Percentiles rank a stretch among this genome's conserved stretches.
phyloP scores from a whole-genome alignment of 2,888 invertebrate genomes.

The Cerastis leucographa region DNA sequence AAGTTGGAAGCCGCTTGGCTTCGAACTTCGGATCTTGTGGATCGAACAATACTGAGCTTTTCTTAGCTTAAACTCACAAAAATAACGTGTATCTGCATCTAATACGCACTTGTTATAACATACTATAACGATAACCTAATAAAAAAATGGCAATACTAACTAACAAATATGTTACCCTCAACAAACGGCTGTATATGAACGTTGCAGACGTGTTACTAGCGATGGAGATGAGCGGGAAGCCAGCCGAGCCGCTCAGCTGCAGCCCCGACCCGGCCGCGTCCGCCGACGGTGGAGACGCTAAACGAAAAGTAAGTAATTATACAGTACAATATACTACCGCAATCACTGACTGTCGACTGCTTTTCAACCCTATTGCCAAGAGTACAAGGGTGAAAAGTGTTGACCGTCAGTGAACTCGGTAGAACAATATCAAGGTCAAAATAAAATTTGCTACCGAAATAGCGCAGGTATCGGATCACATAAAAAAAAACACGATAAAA shows the following conservation, averaged over 20 bases:
- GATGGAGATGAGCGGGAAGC: constrained; percentile 80
- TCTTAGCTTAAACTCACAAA: not conserved
- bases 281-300: constrained; percentile 60
- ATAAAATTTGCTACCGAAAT: not conserved
- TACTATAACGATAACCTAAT: not conserved
- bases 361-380: too few relatives aligned
- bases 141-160: constrained; percentile 14
- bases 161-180: constrained; percentile 69
- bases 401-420: too few relatives aligned
- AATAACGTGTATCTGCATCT: not conserved
- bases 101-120: not conserved
- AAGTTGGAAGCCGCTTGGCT: too few relatives aligned
- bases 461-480: not conserved
- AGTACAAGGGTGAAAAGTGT: too few relatives aligned
- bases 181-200: constrained; percentile 43
- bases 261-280: constrained; percentile 60
- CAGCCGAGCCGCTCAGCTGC: constrained; percentile 62
- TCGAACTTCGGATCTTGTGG: too few relatives aligned
- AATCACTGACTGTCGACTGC: too few relatives aligned
- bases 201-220: constrained; percentile 85
- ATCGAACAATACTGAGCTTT: not conserved
- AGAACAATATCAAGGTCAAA: not conserved
- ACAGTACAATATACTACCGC: not conserved
- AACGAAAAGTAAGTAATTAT: constrained; percentile 91
- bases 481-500: too few relatives aligned